A percentile compares a stretch with the other conserved stretches of the same genome.
Evolutionary conservation across 2,797 vertebrate genomes (phyloP).

Genomic region (Pelochelys cantorii): DNA sequence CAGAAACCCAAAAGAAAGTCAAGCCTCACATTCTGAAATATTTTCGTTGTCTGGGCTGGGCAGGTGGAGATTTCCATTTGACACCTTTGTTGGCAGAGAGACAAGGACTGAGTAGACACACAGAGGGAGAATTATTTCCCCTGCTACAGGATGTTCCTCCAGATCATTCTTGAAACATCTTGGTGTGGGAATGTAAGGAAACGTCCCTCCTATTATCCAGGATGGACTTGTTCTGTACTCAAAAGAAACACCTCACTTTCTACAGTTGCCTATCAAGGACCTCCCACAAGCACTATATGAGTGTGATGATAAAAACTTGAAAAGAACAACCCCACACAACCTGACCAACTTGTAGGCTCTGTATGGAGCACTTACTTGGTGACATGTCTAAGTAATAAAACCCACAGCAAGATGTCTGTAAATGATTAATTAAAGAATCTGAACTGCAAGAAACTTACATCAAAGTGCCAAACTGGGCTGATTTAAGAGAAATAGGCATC

Average conservation of each 20-base stretch:
- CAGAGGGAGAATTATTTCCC: conserved; percentile 44
- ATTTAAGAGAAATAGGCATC: conserved; percentile 74
- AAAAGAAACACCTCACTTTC: conserved; percentile 27
- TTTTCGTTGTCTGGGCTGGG: background rate
- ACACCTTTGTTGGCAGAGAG: conserved; percentile 17
- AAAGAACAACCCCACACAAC: background rate
- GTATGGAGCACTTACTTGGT: conserved; percentile 2
- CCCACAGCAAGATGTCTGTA: conserved; percentile 60
- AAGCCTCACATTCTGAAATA: conserved; percentile 17
- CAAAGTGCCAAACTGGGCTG: conserved; percentile 67
- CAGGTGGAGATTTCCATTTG: conserved; percentile 41
- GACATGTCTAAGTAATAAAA: conserved; percentile 52
- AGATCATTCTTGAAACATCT: background rate
- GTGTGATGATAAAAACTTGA: background rate
- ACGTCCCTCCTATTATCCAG: background rate
- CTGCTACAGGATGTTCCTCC: background rate
- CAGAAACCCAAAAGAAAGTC: conserved; percentile 13
- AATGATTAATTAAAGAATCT: conserved; percentile 74
- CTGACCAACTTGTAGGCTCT: background rate
- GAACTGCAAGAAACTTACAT: conserved; percentile 73
- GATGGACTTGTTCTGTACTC: background rate
- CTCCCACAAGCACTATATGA: background rate
- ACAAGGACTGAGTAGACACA: conserved; percentile 2
- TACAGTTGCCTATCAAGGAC: background rate
- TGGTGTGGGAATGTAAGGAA: background rate